A percentile compares a stretch with the other conserved stretches of the same genome.
phyloP scores from a whole-genome alignment of 2,797 vertebrate genomes.

The Pogoniulus pusillus region DNA sequence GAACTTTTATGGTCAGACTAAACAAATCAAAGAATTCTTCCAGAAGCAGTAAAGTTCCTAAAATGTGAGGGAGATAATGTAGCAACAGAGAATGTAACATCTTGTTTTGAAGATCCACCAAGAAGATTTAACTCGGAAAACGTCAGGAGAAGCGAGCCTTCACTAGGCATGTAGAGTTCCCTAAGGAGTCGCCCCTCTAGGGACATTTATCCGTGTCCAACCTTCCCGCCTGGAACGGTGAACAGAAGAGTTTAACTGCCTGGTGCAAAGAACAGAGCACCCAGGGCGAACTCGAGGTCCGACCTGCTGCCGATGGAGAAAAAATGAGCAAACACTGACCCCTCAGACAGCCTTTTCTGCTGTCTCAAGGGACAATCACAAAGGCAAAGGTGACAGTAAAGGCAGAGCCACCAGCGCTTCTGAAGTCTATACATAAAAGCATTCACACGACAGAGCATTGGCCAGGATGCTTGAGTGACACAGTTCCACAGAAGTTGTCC shows the following conservation, averaged over 20 bases:
- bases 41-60: background rate
- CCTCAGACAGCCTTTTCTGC: background rate
- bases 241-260: background rate
- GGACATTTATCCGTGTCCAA: background rate
- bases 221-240: background rate
- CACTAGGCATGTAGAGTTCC: background rate
- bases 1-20: background rate
- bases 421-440: background rate
- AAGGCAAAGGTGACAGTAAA: background rate
- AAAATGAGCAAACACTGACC: background rate
- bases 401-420: background rate
- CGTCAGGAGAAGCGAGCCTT: background rate
- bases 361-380: background rate
- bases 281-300: background rate
- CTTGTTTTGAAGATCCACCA: background rate
- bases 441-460: background rate
- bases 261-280: background rate
- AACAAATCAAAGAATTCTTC: background rate
- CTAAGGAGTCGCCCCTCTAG: background rate
- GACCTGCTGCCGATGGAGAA: background rate
- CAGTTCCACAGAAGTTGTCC: background rate
- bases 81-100: background rate
- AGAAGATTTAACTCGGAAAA: background rate
- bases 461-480: background rate
- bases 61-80: background rate